These are phyloP conservation scores for Elymnias hypermnestra DNA, from an alignment of 1,140 invertebrate genomes.

Conservation along the genomic window DNA sequence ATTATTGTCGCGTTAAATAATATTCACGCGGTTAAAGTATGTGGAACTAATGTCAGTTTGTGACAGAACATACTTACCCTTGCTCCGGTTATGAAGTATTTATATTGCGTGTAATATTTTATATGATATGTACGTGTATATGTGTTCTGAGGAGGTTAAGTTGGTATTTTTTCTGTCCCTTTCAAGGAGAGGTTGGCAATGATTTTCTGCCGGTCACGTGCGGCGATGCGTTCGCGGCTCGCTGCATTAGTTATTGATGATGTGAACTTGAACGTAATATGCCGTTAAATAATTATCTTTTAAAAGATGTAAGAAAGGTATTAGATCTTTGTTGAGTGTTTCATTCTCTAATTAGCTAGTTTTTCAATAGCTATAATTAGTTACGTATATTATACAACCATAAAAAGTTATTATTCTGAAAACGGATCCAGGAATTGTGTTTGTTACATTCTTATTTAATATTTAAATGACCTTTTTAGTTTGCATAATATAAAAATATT, in stretches of 20 bases:
- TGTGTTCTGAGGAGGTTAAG: conserved; percentile 3
- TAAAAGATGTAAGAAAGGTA: too few relatives aligned
- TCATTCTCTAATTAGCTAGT: too few relatives aligned
- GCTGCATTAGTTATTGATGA: conserved; percentile 31
- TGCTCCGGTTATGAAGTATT: conserved; percentile 13
- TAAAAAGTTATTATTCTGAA: too few relatives aligned
- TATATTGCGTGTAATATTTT: conserved; percentile 6
- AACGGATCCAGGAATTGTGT: too few relatives aligned
- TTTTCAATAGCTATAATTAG: too few relatives aligned
- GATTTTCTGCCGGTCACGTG: conserved; percentile 51
- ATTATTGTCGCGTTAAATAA: conserved; percentile 33
- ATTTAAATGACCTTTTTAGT: too few relatives aligned
- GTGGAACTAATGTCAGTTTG: conserved; percentile 12
- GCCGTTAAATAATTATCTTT: conserved; percentile 20
- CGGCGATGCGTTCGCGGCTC: conserved; percentile 32
- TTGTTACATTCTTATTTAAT: too few relatives aligned
- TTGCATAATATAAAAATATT: too few relatives aligned
- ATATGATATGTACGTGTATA: not conserved
- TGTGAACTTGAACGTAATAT: conserved; percentile 30
- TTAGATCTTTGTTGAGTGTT: too few relatives aligned
- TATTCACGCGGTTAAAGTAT: conserved; percentile 8
- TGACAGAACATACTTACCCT: conserved; percentile 8
- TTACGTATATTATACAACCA: too few relatives aligned
- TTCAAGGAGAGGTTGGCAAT: conserved; percentile 37
- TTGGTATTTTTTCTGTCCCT: conserved; percentile 25